Base-by-base conservation (phyloP, 2,888 invertebrate species). In the Tribolium freemani region DNA sequence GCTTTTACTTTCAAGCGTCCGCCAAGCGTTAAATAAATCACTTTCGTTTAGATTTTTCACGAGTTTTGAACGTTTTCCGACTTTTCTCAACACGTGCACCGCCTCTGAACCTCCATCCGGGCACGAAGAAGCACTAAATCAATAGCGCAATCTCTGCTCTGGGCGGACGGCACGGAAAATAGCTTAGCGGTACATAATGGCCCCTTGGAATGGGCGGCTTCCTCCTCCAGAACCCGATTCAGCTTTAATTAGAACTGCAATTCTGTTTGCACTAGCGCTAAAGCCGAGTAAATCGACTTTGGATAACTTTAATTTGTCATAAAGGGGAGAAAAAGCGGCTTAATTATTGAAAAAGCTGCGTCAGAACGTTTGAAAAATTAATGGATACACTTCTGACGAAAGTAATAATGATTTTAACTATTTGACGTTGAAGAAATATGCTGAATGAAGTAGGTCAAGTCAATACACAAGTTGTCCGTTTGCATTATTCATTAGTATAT, bases 61-160 rank as follows among this genome's bases (percentile, higher is more conserved):
- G 8, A 68, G 30, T 13, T 20, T 46, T 31, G 5, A 9, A 8
- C 31, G 31, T 16, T 16, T 16, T 16, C 5, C 38, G 31, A 31
- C 31, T 56, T 11, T 56, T 26, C 16, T 38, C 56, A 10, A 21
- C 30, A 13, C n/a, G 46, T 21, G 48, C 16, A 16, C 16, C 60
- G 60, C 46, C 46, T 46, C 46, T 60, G 58, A 48, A 10, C 54
- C 9, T 54, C 3, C 54, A 10, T 30, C 38, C 31, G 45, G 57
- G 50, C 73, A 74, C 72, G 74, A 74, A 73, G 70, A 66, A 69
- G 73, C 77, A 64, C 69, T 77, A 77, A 78, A 79, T 79, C 77
- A 77, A 79, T 79, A 79, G 74, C 73, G 74, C 75, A 77, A 78
- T 76, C 69, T 73, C 72, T 70, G 76, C 69, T 74, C 69, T 73